phyloP scores from a whole-genome alignment of 30 jellyfish, hydroid and myxozoan species.

The Aurelia sp. region DNA sequence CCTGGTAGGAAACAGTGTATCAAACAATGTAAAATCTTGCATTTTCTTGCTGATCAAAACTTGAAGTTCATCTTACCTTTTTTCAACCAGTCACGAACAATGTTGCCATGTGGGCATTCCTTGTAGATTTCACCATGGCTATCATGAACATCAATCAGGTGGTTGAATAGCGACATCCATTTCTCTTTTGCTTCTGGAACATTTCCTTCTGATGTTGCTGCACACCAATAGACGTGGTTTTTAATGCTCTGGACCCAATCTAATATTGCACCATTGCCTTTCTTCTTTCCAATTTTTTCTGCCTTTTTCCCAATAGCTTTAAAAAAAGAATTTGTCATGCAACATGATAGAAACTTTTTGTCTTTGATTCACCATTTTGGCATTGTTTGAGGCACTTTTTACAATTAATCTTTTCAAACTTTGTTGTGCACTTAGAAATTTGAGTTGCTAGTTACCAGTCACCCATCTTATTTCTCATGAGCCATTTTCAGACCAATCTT shows the following conservation, averaged over 20 bases:
- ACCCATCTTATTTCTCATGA: too few relatives aligned
- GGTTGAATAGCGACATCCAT: too few relatives aligned
- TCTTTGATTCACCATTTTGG: too few relatives aligned
- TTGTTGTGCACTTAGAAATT: too few relatives aligned
- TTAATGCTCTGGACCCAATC: constrained; percentile 16
- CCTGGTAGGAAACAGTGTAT: not conserved
- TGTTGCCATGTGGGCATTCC: constrained; percentile 18
- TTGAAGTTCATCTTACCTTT: not conserved
- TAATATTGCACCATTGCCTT: constrained; percentile 9
- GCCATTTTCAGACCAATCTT: too few relatives aligned
- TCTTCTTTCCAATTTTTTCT: constrained; percentile 18
- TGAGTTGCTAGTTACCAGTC: too few relatives aligned
- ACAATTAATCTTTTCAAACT: too few relatives aligned
- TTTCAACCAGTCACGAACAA: constrained; percentile 27
- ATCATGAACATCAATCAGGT: not conserved
- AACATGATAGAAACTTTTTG: not conserved
- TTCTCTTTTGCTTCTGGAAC: too few relatives aligned
- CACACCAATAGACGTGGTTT: constrained; percentile 20
- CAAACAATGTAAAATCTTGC: not conserved
- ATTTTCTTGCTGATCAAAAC: not conserved
- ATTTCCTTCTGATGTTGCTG: constrained; percentile 22
- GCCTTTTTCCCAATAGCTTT: constrained; percentile 18
- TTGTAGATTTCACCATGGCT: too few relatives aligned
- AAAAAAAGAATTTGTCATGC: not conserved
- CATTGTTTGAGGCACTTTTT: too few relatives aligned